Percentiles rank a stretch among this genome's conserved stretches.
Evolutionary conservation across 2,888 invertebrate genomes (phyloP).

Genomic region (Miltochrista miniata): DNA sequence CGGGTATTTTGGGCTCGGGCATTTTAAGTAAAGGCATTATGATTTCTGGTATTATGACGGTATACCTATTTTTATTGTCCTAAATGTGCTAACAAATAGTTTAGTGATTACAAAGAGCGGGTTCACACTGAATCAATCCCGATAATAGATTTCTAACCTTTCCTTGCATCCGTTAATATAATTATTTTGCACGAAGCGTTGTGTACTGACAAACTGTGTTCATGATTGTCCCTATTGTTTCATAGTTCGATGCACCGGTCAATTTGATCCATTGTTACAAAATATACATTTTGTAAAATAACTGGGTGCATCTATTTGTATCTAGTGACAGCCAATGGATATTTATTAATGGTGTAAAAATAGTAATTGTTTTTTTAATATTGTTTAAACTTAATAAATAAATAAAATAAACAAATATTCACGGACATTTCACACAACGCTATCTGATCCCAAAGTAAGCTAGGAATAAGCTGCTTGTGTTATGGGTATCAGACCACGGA

Average conservation of each 20-base stretch:
- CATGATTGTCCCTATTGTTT: slow-evolving; percentile 78
- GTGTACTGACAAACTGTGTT: slow-evolving; percentile 63
- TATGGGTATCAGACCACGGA: too few relatives aligned
- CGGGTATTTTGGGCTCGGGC: too few relatives aligned
- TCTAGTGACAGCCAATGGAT: neutral
- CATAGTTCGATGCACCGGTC: slow-evolving; percentile 55
- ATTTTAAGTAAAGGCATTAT: too few relatives aligned
- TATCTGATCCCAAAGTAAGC: too few relatives aligned
- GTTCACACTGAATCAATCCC: neutral
- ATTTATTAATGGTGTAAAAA: too few relatives aligned
- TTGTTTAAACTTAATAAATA: too few relatives aligned
- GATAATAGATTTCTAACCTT: slow-evolving; percentile 34
- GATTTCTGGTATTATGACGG: too few relatives aligned
- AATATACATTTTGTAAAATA: slow-evolving; percentile 65
- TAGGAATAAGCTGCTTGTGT: too few relatives aligned
- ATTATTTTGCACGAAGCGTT: slow-evolving; percentile 52
- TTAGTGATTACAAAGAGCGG: neutral
- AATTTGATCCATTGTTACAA: slow-evolving; percentile 79
- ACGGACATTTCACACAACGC: too few relatives aligned
- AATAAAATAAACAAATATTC: too few relatives aligned
- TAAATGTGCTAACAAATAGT: neutral
- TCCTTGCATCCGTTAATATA: slow-evolving; percentile 61
- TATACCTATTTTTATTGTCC: too few relatives aligned
- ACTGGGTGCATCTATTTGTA: slow-evolving; percentile 37
- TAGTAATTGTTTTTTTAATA: too few relatives aligned